Base-by-base conservation (phyloP, 2,888 invertebrate genomes). In the Craniophora ligustri region DNA sequence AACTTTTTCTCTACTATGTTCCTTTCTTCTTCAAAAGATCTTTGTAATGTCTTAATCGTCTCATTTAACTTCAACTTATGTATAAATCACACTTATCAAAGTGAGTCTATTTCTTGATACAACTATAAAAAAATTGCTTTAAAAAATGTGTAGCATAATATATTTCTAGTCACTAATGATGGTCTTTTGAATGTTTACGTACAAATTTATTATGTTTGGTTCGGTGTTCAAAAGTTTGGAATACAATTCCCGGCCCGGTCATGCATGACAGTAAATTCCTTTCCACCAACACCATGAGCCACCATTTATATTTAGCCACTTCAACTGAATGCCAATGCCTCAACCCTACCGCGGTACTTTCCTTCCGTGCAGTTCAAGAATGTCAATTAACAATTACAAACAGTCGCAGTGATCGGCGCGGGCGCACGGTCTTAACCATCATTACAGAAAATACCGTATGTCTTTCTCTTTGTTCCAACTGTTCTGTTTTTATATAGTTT, bases 301-400 rank as follows among this genome's bases (percentile, higher is more conserved):
- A 41, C 38, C 15, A 26, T 68, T 16, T 63, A 48, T 48, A 41
- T 45, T 73, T 56, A 53, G 53, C 36, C 13, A 28, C 13, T 76
- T 72, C 72, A 67, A 66, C 32, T 67, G 65, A 79, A 80, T 78
- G 76, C 73, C 64, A 21, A 42, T 31, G 46, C 46, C 39, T 44
- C 74, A 67, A 38, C 71, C 67, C 63, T 71, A 40, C 42, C 45
- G 45, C 40, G 34, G 49, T 67, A 78, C 81, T 86, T 86, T 86
- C 82, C 72, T 81, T 83, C 77, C 76, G 76, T 72, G 72, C 67
- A 74, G 76, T 75, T 72, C 66, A 72, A 66, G 74, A 71, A 76
- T 77, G 79, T 79, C 80, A 81, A 86, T 83, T 86, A 84, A 75
- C 82, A 83, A 84, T 84, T 82, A 81, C 78, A 82, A 85, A 76